Conservation (phyloP, 2,797 vertebrate genomes). For the Melopsittacus undulatus region DNA sequence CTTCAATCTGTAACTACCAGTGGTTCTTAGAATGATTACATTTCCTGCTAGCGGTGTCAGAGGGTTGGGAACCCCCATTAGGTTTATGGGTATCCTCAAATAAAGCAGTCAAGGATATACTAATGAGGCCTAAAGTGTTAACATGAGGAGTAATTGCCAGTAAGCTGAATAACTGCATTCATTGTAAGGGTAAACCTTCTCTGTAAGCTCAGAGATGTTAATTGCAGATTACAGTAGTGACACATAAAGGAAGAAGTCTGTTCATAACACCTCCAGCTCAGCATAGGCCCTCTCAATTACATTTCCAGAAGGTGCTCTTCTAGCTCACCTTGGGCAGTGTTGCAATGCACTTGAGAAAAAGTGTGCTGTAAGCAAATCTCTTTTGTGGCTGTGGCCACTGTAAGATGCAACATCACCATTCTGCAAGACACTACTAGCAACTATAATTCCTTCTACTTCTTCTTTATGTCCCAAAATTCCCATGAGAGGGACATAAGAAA, state of each 20-base stretch:
- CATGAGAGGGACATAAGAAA: background rate
- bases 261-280: background rate
- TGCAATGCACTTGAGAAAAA: background rate
- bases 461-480: background rate
- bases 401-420: background rate
- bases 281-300: background rate
- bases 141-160: background rate
- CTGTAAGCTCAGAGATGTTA: background rate
- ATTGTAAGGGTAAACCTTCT: background rate
- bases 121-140: background rate
- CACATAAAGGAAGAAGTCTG: background rate
- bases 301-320: background rate
- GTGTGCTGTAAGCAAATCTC: background rate
- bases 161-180: background rate
- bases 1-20: background rate
- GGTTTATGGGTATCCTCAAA: background rate
- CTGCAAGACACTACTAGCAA: background rate
- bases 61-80: background rate
- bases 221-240: background rate
- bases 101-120: background rate
- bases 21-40: background rate
- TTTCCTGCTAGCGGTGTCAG: background rate
- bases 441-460: background rate
- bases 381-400: background rate
- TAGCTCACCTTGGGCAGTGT: background rate